Percentiles rank a stretch among this genome's conserved stretches.
These are phyloP conservation scores for Odontamblyopus lacepedii DNA, from an alignment of 2,797 vertebrate genomes.

Conservation along the genomic window DNA sequence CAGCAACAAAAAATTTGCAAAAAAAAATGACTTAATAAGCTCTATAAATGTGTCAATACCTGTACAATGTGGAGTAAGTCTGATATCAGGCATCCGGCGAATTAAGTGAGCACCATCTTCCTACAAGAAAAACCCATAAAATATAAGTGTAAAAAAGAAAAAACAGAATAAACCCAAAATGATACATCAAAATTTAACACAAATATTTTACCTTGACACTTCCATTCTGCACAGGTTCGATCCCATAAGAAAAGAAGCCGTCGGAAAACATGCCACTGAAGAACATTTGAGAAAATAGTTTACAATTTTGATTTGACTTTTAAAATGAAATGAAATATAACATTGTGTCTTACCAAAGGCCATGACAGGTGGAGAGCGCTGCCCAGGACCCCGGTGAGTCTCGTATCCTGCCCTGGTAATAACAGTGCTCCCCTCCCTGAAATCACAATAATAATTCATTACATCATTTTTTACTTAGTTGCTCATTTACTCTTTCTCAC, in stretches of 20 bases:
- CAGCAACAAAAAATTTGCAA: too few species aligned
- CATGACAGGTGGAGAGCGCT: slow-evolving; percentile 91
- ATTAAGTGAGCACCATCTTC: slow-evolving; percentile 66
- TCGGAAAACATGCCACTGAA: slow-evolving; percentile 74
- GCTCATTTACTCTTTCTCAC: too few species aligned
- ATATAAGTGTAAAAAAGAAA: neutral
- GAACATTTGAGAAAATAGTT: neutral
- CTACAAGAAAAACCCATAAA: slow-evolving; percentile 40
- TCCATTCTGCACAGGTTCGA: slow-evolving; percentile 61
- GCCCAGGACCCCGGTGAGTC: slow-evolving; percentile 84
- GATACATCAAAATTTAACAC: neutral
- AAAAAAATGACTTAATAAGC: too few species aligned
- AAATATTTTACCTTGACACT: slow-evolving; percentile 69
- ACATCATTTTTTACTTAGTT: too few species aligned
- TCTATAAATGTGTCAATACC: slow-evolving; percentile 38
- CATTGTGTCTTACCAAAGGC: slow-evolving; percentile 84
- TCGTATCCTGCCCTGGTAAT: slow-evolving; percentile 91
- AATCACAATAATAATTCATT: slow-evolving; percentile 3
- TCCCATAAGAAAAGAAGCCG: slow-evolving; percentile 69
- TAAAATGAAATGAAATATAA: too few species aligned
- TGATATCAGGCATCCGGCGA: slow-evolving; percentile 69
- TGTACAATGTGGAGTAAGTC: slow-evolving; percentile 59
- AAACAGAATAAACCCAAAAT: neutral
- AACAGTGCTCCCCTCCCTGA: slow-evolving; percentile 96
- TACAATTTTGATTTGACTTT: neutral